Base-by-base conservation (phyloP, 1,140 invertebrate species). In the Pectinophora gossypiella region DNA sequence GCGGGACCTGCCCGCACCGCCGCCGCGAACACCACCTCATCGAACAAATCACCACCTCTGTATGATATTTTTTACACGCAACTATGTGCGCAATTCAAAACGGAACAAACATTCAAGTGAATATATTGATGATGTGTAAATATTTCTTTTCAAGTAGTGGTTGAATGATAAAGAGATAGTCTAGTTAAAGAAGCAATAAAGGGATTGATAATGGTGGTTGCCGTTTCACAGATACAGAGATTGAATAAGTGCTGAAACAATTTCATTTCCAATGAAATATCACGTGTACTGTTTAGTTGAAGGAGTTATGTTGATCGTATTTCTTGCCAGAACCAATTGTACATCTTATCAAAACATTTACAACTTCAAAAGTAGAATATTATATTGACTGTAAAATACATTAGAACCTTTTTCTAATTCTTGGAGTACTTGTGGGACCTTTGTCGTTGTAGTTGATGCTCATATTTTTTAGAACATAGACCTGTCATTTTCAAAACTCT, bases 11-110 rank as follows among this genome's bases (percentile, higher is more conserved):
- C 22, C 47, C 52, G 59, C 90, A 90, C 51, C 78, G 89, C 36
- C 73, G 91, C 54, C 79, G 91, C 63, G 88, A 92, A 72, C 82
- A 90, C 65, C 84, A 91, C 68, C 83, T 92, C 61, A 91, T 93
- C 36, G 91, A 92, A 86, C 91, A 93, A 84, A 92, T 93, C 58
- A 92, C 90, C 32, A 92, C 90, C 44, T 92, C 90, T 51, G 91
- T 92, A 61, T 91, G 72, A 88, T 68, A 61, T 49, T 27, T 9
- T 15, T n/a, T 48, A 5, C 1, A 23, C 21, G 21, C n/a, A 21
- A 10, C 9, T 20, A 19, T 23, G 21, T 21, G 44, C 44, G 21
- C 12, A 46, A 19, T 46, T 10, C 19, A 21, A 13, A 10, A 2
- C 9, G 9, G 3, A 20, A n/a, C 5, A 10, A 46, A 20, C 18